phyloP scores from a whole-genome alignment of 2,888 invertebrate species.

The Pristionchus mayeri region DNA sequence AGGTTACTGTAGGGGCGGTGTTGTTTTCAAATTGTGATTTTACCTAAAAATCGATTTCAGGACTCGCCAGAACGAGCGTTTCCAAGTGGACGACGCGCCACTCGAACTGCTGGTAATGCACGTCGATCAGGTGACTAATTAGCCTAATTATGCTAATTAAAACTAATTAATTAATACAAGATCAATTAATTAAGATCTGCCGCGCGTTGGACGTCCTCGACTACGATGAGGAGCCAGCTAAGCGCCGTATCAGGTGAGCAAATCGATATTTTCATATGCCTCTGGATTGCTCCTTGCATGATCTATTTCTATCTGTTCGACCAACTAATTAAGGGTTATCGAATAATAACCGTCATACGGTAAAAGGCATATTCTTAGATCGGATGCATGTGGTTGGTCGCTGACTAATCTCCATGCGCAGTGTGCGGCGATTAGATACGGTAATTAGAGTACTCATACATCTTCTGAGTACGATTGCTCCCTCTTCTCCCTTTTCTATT shows the following conservation, averaged over 20 bases:
- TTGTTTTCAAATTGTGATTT: not conserved
- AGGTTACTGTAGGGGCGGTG: not conserved
- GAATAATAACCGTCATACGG: no score
- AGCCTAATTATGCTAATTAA: not conserved
- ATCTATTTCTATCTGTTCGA: no score
- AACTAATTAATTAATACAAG: not conserved
- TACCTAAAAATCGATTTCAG: conserved; percentile 5
- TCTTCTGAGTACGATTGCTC: not conserved
- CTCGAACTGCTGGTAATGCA: conserved; percentile 65
- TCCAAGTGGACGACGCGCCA: conserved; percentile 63
- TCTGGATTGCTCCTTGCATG: no score
- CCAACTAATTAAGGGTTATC: no score
- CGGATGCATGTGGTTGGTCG: no score
- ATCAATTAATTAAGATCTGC: conserved; percentile 21
- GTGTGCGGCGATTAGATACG: no score
- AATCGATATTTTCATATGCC: not conserved
- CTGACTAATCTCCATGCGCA: no score
- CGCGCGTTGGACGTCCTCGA: conserved; percentile 37
- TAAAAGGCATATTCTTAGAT: no score
- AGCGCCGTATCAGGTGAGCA: conserved; percentile 12
- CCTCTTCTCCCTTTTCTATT: not conserved
- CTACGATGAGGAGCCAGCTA: conserved; percentile 13
- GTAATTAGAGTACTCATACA: no score
- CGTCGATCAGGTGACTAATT: conserved; percentile 59
- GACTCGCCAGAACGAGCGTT: conserved; percentile 54